Evolutionary conservation across 2,888 invertebrate species (phyloP), one percentile per base, ranked within the genome.

Genomic region (Malacosoma neustria): DNA sequence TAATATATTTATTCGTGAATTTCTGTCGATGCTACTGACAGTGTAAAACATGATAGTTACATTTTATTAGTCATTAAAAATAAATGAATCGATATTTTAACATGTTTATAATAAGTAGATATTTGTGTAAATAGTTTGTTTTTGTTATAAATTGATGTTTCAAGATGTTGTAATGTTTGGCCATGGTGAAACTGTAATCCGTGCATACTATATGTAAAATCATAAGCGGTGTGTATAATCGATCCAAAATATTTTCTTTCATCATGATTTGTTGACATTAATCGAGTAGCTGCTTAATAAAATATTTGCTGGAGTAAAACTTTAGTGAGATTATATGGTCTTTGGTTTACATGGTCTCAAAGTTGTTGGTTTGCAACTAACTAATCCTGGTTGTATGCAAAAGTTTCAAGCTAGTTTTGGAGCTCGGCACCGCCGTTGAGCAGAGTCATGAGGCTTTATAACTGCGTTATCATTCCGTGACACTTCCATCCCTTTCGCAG

Each of bases 101-200:
- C 68, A 50, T 62, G 61, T 57, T 47, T 44, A 44, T 5, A 47
- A 51, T 51, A 45, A 50, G 51, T 52, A 54, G 54, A 59, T 48
- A 58, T 66, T 60, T 60, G 57, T 67, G 72, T 79, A 77, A 56
- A 77, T 81, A 79, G 67, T 72, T 71, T 73, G 73, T 75, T 79
- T 74, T 75, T 75, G 74, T 80, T 79, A 66, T 59, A 66, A 63
- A 75, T 79, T 72, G 72, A 73, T 82, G 80, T 84, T 76, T 71
- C 65, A 67, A 69, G 62, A 71, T 76, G 81, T 81, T 79, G n/a
- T n/a, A 69, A 73, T 80, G 81, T 82, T 72, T 64, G 54, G 62
- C 62, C 65, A 67, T 48, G 55, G 61, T 60, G 62, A 60, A 56
- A 59, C 50, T 59, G 40, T 57, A 57, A 57, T 46, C 52, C 41